Evolutionary conservation across 2,113 vertebrate species (phyloP), one percentile per base, ranked within the genome.

Genomic region (Pollachius pollachius): DNA sequence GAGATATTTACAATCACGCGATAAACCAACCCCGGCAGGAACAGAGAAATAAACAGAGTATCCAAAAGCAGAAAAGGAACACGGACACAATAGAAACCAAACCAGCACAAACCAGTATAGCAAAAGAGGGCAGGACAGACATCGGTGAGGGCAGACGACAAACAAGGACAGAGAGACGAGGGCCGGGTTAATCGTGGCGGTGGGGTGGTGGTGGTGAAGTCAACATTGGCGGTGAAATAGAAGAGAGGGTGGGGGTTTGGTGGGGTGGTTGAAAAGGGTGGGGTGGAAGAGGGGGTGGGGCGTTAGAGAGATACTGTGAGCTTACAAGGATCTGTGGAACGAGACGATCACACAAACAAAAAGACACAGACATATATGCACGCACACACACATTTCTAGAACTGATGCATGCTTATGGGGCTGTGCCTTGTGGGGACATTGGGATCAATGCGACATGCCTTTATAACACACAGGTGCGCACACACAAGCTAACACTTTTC

Each of bases 91-190:
- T 13, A 48, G 41, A 13, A 41, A 9, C 8, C 8, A 48, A 48
- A 48, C 41, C 41, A 13, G 41, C 41, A 48, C 41, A 48, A 9
- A 48, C 41, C 41, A 48, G 41, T 48, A 48, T 48, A 48, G 41
- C 83, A 87, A 87, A 86, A 85, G 84, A 89, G 84, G 84, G 84
- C 87, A 76, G 56, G 25, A 13, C 3, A 12, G 52, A 16, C 52
- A 16, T 4, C 12, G 27, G 18, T 18, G 59, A 56, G 19, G 21
- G 27, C 21, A 34, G 27, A 60, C 6, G 58, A 60, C 58, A 21
- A 18, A 60, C n/a, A 60, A 48, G 41, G 58, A 60, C 58, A 60
- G 58, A 63, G 5, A 63, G 62, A 63, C 18, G 15, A 3, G 23
- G 60, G 23, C 19, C 13, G 11, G 59, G 59, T 19, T 12, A 21